A percentile compares a stretch with the other conserved stretches of the same genome.
phyloP scores from a whole-genome alignment of 2,113 vertebrate species.

The Pseudopodoces humilis region DNA sequence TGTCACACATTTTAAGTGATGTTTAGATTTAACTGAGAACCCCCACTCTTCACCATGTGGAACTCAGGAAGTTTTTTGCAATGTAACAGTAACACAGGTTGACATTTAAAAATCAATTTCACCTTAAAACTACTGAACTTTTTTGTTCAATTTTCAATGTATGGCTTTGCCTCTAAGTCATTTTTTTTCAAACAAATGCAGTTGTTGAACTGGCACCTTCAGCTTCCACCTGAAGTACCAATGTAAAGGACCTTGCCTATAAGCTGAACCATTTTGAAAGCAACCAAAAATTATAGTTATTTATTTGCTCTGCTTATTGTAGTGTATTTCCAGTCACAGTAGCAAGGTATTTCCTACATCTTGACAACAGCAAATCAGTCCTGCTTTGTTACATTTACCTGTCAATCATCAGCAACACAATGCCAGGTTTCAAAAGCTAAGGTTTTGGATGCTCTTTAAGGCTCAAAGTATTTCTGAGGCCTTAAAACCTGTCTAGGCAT shows the following conservation, averaged over 20 bases:
- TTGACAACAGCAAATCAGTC: background rate
- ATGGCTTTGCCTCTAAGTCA: background rate
- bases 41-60: fast-evolving
- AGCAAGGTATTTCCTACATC: background rate
- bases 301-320: background rate
- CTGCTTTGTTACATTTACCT: background rate
- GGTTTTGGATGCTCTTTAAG: background rate
- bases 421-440: background rate
- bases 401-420: background rate
- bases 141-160: background rate
- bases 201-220: background rate
- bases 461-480: background rate
- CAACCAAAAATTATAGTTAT: background rate
- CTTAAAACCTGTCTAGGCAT: background rate
- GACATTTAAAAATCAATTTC: background rate
- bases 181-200: background rate
- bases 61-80: background rate
- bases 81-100: background rate
- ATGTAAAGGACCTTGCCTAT: background rate
- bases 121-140: background rate
- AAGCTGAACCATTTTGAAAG: constrained; percentile 14
- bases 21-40: background rate
- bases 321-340: background rate
- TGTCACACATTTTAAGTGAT: background rate
- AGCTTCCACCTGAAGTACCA: background rate